Base-by-base conservation (phyloP, 2,888 invertebrate species). In the Escarpia spicata region DNA sequence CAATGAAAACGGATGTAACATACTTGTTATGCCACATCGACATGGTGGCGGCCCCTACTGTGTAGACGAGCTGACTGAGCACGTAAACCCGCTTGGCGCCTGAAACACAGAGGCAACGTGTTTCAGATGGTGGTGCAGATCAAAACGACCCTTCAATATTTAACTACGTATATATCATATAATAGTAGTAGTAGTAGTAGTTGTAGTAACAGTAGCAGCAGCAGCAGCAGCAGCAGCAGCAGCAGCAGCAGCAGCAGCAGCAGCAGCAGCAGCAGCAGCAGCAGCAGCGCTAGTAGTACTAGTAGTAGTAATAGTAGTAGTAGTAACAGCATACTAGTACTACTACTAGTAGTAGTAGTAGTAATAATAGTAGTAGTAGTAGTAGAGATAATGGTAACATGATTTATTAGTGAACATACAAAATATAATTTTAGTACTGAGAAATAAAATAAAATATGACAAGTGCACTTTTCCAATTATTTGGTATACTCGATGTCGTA, bases 41-140 rank as follows among this genome's bases (percentile, higher is more conserved):
- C 98, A 99, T 98, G 94, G 98, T 96, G 93, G 98, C 97, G 98
- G 99, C 99, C 8, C 99, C 99, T 44, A 97, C 97, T 92, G 98
- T 98, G 96, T 99, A 99, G 91, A 98, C 98, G 93, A 98, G 97
- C 43, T 99, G 97, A 0, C 99, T 99, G 91, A 98, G 98, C 1
- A 99, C 98, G 96, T 99, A 99, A 2, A 99, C 98, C 91, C 97
- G 97, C 95, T 98, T 98, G 0, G 99, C 99, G 92, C 95, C 99
- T 99, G 75, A 26, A 75, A 75, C 75, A 75, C n/a, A 75, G 6
- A 26, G 4, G 75, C 75, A 52, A 9, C 3, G 52, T 52, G 52
- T 52, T 12, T 52, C 10, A 52, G 10, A 12, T 12, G 52, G 52
- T 75, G 75, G n/a, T n/a, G 75, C 60, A 60, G 19, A 60, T 12